Percentiles rank a stretch among this genome's conserved stretches.
Evolutionary conservation across 2,888 invertebrate species (phyloP).

Genomic region (Idaea dimidiata): DNA sequence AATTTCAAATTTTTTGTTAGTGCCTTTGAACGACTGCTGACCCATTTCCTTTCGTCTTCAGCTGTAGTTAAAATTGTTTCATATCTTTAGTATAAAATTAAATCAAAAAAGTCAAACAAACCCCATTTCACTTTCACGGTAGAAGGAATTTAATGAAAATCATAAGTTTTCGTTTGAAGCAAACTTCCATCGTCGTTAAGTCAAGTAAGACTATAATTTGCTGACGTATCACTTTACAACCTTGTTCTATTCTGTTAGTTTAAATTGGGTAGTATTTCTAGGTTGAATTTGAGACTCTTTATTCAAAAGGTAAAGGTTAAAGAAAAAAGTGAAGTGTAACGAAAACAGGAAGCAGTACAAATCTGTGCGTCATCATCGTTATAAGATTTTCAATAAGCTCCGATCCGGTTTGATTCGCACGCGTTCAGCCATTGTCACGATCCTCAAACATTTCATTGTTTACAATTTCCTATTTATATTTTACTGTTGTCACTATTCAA

Average conservation of each 20-base stretch:
- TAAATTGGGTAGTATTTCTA: neutral
- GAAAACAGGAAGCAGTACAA: constrained; percentile 1
- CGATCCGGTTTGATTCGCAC: constrained; percentile 46
- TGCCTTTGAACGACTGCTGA: no score
- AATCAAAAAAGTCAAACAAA: constrained; percentile 17
- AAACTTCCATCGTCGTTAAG: constrained; percentile 52
- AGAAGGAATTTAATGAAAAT: constrained; percentile 63
- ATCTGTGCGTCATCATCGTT: constrained; percentile 5
- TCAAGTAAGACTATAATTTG: constrained; percentile 65
- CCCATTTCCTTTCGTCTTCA: no score
- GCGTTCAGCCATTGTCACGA: constrained; percentile 57
- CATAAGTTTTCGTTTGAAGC: constrained; percentile 63
- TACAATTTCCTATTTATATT: constrained; percentile 44
- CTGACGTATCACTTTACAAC: constrained; percentile 66
- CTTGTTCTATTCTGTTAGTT: constrained; percentile 18
- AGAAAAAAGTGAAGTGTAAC: neutral
- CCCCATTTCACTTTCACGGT: constrained; percentile 20
- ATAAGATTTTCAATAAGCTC: constrained; percentile 52
- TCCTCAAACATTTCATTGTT: constrained; percentile 57
- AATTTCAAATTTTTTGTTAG: no score
- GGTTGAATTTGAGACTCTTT: neutral
- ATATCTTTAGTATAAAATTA: neutral
- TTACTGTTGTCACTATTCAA: constrained; percentile 30
- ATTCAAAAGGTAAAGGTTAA: neutral
- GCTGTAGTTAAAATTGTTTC: no score